Conservation (phyloP, 2,888 invertebrate species). For the Omphaloscelis lunosa region DNA sequence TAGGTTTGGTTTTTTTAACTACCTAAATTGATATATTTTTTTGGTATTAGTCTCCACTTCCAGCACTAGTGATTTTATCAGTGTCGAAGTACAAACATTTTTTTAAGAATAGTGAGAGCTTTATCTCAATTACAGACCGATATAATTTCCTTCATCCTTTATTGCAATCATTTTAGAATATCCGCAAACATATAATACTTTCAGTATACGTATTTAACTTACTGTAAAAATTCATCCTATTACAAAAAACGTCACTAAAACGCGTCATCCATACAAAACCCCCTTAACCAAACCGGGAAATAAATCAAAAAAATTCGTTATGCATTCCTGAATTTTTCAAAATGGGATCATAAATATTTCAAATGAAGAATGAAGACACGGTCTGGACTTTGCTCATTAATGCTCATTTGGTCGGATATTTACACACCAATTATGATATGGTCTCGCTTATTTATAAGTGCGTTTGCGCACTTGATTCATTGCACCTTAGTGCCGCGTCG, state of each 20-base stretch:
- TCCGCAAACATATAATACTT: not conserved
- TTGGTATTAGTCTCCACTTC: not conserved
- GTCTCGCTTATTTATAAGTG: conserved; percentile 80
- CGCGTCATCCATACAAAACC: not conserved
- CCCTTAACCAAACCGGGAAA: conserved; percentile 29
- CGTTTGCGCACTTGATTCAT: conserved; percentile 79
- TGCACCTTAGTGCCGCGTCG: conserved; percentile 75
- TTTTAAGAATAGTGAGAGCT: not conserved
- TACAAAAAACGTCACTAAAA: conserved; percentile 7
- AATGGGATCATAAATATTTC: conserved; percentile 82
- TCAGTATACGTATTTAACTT: not conserved
- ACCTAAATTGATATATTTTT: not conserved
- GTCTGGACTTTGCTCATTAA: conserved; percentile 79
- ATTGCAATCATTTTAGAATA: not conserved
- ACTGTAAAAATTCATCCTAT: not conserved
- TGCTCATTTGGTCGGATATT: conserved; percentile 84
- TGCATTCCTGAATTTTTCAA: conserved; percentile 75
- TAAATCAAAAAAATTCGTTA: conserved; percentile 68
- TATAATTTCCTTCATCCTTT: not conserved
- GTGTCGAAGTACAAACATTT: not conserved
- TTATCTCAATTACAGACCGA: not conserved
- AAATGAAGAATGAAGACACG: conserved; percentile 83
- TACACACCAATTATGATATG: conserved; percentile 86
- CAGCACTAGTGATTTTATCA: not conserved
- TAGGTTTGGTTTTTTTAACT: no score